Evolutionary conservation across 2,888 invertebrate genomes (phyloP).

Genomic region (Actias luna): DNA sequence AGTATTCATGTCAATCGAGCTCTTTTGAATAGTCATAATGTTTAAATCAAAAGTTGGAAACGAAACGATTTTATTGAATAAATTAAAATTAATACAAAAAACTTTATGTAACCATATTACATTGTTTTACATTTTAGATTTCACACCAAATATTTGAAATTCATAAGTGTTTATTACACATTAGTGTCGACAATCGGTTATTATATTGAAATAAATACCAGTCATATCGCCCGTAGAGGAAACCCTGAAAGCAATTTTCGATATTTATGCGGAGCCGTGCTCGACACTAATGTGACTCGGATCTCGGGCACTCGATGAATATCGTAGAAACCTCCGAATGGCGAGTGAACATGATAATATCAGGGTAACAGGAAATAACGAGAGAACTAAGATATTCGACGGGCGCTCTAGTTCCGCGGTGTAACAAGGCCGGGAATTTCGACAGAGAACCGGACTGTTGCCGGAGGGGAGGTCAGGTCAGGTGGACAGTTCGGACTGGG

Average conservation of each 20-base stretch:
- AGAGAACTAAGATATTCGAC: conserved; percentile 18
- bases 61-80: not conserved
- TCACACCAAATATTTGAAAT: not conserved
- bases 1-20: not conserved
- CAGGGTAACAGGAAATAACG: not conserved
- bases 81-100: not conserved
- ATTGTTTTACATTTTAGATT: not conserved
- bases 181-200: conserved; percentile 12
- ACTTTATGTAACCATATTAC: no score
- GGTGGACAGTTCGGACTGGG: conserved; percentile 24
- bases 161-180: conserved; percentile 7
- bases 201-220: not conserved
- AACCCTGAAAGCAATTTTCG: not conserved
- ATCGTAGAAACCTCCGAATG: not conserved
- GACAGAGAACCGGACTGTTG: conserved; percentile 29
- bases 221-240: no score
- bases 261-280: not conserved
- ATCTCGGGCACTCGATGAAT: not conserved
- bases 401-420: conserved; percentile 14
- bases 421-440: conserved; percentile 30
- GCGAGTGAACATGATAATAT: not conserved
- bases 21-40: not conserved
- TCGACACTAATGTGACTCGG: conserved; percentile 2
- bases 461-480: conserved; percentile 5
- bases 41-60: not conserved